These are phyloP conservation scores for Chrysolina haemoptera DNA, from an alignment of 2,888 invertebrate genomes.

Conservation along the genomic window DNA sequence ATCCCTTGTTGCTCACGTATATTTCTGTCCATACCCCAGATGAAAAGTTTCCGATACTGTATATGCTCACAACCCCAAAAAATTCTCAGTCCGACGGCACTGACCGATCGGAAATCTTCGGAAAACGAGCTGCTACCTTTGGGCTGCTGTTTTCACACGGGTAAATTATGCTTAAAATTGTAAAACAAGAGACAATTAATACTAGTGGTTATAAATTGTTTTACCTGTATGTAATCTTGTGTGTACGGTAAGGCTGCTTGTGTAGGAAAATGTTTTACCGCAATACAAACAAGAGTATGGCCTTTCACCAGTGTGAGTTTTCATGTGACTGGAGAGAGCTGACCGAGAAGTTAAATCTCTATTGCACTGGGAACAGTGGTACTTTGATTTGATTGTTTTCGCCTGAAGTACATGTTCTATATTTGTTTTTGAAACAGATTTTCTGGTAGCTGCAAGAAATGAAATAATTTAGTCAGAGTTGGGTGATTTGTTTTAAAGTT, in stretches of 20 bases:
- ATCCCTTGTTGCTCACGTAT: no score
- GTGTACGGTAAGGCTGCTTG: slow-evolving; percentile 43
- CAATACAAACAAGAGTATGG: slow-evolving; percentile 47
- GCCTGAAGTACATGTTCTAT: slow-evolving; percentile 23
- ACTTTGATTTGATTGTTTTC: slow-evolving; percentile 26
- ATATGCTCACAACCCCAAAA: no score
- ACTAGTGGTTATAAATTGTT: neutral
- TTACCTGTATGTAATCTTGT: slow-evolving; percentile 49
- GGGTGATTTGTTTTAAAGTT: no score
- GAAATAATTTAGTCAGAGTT: neutral
- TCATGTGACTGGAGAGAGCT: slow-evolving; percentile 47
- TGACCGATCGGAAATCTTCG: no score
- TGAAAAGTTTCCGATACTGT: no score
- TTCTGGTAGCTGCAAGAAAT: slow-evolving; percentile 32
- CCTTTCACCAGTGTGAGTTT: slow-evolving; percentile 48
- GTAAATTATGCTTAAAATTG: no score
- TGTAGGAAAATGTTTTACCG: slow-evolving; percentile 43
- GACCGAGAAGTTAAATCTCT: slow-evolving; percentile 43
- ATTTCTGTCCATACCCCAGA: no score
- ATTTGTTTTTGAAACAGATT: slow-evolving; percentile 13
- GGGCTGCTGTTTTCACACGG: no score
- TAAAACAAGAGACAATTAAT: no score
- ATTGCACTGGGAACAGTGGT: slow-evolving; percentile 42
- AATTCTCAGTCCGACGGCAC: no score
- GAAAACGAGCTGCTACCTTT: no score